These are phyloP conservation scores for Drosophila mimica DNA, from an alignment of 2,888 invertebrate species.

Conservation along the genomic window DNA sequence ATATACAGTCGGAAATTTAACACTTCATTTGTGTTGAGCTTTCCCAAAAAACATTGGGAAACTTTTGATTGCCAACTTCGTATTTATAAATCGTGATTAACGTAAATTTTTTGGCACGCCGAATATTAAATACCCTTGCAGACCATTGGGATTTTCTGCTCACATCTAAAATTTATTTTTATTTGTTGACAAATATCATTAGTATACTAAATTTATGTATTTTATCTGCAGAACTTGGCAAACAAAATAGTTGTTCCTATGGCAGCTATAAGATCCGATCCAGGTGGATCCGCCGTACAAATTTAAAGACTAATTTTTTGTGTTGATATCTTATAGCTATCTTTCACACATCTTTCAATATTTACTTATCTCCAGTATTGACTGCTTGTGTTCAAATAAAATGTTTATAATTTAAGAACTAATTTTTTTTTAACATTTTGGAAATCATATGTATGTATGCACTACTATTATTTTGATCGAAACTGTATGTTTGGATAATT, in stretches of 20 bases:
- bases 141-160: not conserved
- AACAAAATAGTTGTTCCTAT: not conserved
- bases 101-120: not conserved
- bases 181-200: not conserved
- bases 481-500: not conserved
- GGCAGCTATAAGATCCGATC: not conserved
- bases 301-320: not conserved
- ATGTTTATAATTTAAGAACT: not conserved
- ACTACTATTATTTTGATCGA: not conserved
- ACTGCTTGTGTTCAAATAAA: not conserved
- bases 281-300: not conserved
- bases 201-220: not conserved
- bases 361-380: not conserved
- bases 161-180: not conserved
- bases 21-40: not conserved
- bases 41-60: not conserved
- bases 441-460: not conserved
- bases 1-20: not conserved
- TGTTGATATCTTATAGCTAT: not conserved
- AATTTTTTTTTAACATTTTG: not conserved
- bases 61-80: not conserved
- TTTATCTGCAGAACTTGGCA: not conserved
- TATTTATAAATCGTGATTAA: not conserved
- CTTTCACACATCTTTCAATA: not conserved
- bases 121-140: not conserved